These are phyloP conservation scores for Zaprionus camerounensis DNA, from an alignment of 1,140 invertebrate genomes.

Conservation along the genomic window DNA sequence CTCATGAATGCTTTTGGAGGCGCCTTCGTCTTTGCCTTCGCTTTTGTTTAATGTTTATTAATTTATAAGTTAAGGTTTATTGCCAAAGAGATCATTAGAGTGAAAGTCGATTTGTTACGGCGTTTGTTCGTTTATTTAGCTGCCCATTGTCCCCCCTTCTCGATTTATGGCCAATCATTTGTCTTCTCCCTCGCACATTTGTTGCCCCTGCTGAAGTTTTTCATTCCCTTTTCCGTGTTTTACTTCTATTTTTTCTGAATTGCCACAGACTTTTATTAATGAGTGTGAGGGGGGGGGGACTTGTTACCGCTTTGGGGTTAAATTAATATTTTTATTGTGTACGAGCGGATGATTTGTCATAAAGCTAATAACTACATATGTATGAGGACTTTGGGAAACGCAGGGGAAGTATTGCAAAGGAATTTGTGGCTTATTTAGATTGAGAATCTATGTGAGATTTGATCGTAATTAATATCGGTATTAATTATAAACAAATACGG, in stretches of 20 bases:
- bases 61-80: conserved; percentile 71
- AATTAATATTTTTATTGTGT: conserved; percentile 56
- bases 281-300: conserved; percentile 13
- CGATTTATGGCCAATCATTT: conserved; percentile 70
- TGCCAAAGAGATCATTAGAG: conserved; percentile 76
- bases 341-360: conserved; percentile 34
- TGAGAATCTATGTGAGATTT: neutral
- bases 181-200: conserved; percentile 42
- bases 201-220: neutral
- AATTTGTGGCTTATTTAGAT: neutral
- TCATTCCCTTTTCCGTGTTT: conserved; percentile 8
- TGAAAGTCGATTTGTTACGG: conserved; percentile 74
- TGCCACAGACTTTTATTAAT: conserved; percentile 64
- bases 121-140: conserved; percentile 40
- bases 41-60: conserved; percentile 50
- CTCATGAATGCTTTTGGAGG: conserved; percentile 8
- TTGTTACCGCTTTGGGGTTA: conserved; percentile 45
- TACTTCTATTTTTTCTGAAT: conserved; percentile 22
- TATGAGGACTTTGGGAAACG: no score
- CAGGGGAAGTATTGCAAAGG: neutral
- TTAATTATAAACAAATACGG: no score
- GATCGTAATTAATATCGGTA: neutral
- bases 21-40: conserved; percentile 36
- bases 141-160: conserved; percentile 4
- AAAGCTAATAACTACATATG: neutral